Conservation (phyloP, 1,140 invertebrate species). For the Meloidogyne exigua region DNA sequence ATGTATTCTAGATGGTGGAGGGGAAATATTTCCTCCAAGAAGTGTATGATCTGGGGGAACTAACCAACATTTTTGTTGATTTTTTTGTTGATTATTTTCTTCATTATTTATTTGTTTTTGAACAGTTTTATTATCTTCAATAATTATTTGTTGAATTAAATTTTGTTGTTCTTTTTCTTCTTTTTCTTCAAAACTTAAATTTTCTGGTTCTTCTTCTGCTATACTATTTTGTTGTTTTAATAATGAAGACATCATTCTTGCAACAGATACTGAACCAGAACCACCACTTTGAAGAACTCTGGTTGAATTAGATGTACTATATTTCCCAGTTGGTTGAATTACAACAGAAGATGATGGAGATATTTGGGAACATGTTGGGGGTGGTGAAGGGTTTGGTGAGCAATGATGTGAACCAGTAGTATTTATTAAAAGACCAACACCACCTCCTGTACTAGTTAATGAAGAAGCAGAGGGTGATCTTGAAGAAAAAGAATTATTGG, state of each 20-base stretch:
- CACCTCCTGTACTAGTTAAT: background rate
- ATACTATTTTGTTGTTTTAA: constrained; percentile 28
- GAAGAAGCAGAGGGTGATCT: constrained; percentile 21
- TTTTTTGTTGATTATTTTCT: background rate
- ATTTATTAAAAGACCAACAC: background rate
- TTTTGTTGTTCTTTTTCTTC: constrained; percentile 7
- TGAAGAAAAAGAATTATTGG: constrained; percentile 4
- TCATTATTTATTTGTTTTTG: background rate
- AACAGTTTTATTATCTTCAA: background rate
- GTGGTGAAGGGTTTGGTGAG: constrained; percentile 23
- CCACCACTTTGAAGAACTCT: background rate
- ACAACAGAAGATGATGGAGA: background rate
- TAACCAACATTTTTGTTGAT: constrained; percentile 15
- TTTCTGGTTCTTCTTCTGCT: constrained; percentile 21
- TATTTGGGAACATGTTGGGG: background rate
- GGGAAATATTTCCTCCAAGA: constrained; percentile 21
- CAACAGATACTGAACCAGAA: constrained; percentile 10
- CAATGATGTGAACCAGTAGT: constrained; percentile 10
- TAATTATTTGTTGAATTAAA: constrained; percentile 12
- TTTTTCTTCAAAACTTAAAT: constrained; percentile 8
- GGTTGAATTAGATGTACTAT: background rate
- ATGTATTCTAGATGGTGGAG: constrained; percentile 14
- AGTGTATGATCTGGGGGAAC: constrained; percentile 8
- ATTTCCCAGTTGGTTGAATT: background rate
- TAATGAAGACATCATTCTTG: constrained; percentile 22